These are phyloP conservation scores for Laspeyria flexula DNA, from an alignment of 2,888 invertebrate species.

Conservation along the genomic window DNA sequence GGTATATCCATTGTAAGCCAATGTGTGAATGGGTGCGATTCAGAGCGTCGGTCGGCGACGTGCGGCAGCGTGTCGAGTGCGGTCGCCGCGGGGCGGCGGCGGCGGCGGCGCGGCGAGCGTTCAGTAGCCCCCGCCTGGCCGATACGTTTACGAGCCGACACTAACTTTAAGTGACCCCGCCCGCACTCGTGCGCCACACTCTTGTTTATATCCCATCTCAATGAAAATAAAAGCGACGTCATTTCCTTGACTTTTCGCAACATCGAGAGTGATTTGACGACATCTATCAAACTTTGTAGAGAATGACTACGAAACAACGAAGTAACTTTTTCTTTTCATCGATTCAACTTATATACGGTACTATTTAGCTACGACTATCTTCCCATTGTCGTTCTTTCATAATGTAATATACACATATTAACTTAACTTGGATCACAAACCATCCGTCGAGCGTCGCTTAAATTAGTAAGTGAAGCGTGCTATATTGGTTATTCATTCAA, in stretches of 20 bases:
- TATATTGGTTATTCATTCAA: no score
- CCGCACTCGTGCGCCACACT: slow-evolving; percentile 73
- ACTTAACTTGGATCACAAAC: no score
- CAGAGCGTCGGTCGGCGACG: slow-evolving; percentile 82
- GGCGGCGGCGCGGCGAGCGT: slow-evolving; percentile 57
- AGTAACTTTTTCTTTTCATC: background rate
- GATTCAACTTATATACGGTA: background rate
- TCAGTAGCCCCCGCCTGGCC: slow-evolving; percentile 69
- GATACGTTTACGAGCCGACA: slow-evolving; percentile 84
- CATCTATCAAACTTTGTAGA: slow-evolving; percentile 17
- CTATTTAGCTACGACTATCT: no score
- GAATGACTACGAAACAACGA: slow-evolving; percentile 5
- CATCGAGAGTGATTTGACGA: slow-evolving; percentile 26
- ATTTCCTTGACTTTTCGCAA: slow-evolving; percentile 56
- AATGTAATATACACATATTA: no score
- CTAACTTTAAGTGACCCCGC: slow-evolving; percentile 81
- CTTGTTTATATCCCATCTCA: slow-evolving; percentile 78
- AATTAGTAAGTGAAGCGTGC: no score
- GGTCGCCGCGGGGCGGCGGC: slow-evolving; percentile 81
- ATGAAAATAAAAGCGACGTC: slow-evolving; percentile 72
- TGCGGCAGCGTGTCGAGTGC: slow-evolving; percentile 84
- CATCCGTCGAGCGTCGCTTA: no score
- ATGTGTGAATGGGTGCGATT: slow-evolving; percentile 82
- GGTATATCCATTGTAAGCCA: slow-evolving; percentile 61
- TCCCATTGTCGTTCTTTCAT: no score